Base-by-base conservation (phyloP, 2,888 invertebrate species). In the Drosophila birchii region DNA sequence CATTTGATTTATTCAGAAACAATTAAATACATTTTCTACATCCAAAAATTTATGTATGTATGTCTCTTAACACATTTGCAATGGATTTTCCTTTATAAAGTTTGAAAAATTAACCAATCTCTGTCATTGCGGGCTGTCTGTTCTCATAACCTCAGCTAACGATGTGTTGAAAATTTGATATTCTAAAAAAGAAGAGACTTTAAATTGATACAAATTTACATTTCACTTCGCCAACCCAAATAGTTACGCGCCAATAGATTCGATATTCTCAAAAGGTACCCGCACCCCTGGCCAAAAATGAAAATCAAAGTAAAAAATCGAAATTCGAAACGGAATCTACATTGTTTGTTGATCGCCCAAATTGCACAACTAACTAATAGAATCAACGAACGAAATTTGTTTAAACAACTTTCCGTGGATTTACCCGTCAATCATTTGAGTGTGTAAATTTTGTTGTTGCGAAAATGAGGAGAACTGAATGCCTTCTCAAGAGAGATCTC, bases 91-190 rank as follows among this genome's bases (percentile, higher is more conserved):
- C 7, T 11, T 20, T 18, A 34, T 18, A 39, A 1, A 5, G 12
- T 34, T 16, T 16, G 7, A 14, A n/a, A 41, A 54, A 54, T 45
- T 63, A 5, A 54, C 36, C 18, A 71, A 63, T 38, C 32, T 29
- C 32, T 63, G 34, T 18, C 38, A 5, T 26, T 26, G 18, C 34
- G 55, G 6, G 12, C 29, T n/a, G 36, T 55, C 32, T 11, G n/a
- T 51, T 34, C 23, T 18, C 47, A 47, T 73, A 20, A 43, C 36
- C 45, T 44, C 49, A 26, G 44, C 38, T 80, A 84, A 88, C 78
- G 80, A 86, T 84, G 85, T 88, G 85, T 78, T 78, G 73, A 80
- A 81, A 78, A 81, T 76, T 61, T 62, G 74, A 75, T 80, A 78
- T 32, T 36, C 75, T 16, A 34, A 51, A 51, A 68, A 63, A 41